phyloP scores from a whole-genome alignment of 2,797 vertebrate species.

The Adrianichthys oophorus region DNA sequence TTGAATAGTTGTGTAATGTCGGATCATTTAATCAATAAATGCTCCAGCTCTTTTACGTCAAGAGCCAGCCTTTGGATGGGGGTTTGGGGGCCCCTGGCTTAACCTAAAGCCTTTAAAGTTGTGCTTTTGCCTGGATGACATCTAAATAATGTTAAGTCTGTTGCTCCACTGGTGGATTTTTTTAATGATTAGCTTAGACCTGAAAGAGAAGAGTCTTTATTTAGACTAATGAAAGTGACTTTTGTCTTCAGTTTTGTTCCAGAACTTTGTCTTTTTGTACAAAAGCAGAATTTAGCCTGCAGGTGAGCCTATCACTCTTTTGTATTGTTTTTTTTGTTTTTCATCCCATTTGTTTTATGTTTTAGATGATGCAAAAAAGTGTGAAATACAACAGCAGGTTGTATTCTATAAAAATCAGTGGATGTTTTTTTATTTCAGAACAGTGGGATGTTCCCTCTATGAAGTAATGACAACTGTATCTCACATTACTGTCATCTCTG shows the following conservation, averaged over 20 bases:
- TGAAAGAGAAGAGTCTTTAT: slow-evolving; percentile 58
- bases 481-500: slow-evolving; percentile 23
- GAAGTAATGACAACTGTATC: slow-evolving; percentile 32
- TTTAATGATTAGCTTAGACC: slow-evolving; percentile 59
- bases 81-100: neutral
- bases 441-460: slow-evolving; percentile 24
- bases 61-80: neutral
- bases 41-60: slow-evolving; percentile 9
- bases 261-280: slow-evolving; percentile 32
- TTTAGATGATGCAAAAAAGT: slow-evolving; percentile 54
- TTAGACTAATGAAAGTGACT: slow-evolving; percentile 50
- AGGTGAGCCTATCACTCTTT: slow-evolving; percentile 9
- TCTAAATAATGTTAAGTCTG: slow-evolving; percentile 22
- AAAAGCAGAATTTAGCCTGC: slow-evolving; percentile 22
- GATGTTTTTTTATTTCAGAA: slow-evolving; percentile 21
- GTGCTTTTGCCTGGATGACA: slow-evolving; percentile 28
- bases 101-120: neutral
- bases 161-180: slow-evolving; percentile 28
- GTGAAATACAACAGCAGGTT: slow-evolving; percentile 54
- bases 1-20: slow-evolving; percentile 24
- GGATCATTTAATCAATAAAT: slow-evolving; percentile 8
- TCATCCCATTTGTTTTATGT: neutral
- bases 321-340: slow-evolving; percentile 2
- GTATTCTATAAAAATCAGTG: slow-evolving; percentile 34
- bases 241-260: slow-evolving; percentile 53